Conservation (phyloP, 2,113 vertebrate species). For the Cervus canadensis region DNA sequence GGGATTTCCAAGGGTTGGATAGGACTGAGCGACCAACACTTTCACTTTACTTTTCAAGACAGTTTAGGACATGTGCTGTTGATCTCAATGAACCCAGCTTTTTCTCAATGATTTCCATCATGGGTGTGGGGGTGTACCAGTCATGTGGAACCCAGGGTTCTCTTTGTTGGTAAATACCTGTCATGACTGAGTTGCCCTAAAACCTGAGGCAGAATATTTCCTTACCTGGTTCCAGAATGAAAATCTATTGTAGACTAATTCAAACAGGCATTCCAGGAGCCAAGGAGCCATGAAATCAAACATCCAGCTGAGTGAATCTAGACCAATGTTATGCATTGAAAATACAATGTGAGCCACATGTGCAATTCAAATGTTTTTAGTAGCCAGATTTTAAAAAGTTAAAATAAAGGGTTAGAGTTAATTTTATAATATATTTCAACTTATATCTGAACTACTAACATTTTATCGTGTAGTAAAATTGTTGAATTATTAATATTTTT, state of each 20-base stretch:
- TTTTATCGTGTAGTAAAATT: neutral
- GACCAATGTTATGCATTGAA: neutral
- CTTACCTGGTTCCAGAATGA: neutral
- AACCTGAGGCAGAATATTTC: neutral
- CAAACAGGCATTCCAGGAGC: neutral
- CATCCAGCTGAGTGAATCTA: neutral
- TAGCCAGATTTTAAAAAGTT: neutral
- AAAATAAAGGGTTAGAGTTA: neutral
- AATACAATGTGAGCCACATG: neutral
- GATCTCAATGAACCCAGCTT: neutral
- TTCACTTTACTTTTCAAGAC: neutral
- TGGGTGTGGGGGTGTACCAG: neutral
- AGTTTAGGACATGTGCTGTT: neutral
- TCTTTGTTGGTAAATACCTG: neutral
- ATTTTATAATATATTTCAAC: neutral
- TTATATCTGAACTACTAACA: neutral
- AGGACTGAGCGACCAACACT: neutral
- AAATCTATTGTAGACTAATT: neutral
- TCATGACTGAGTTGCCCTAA: neutral
- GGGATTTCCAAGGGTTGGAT: neutral
- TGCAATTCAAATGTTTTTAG: neutral
- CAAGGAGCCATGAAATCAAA: neutral
- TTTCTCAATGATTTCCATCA: neutral
- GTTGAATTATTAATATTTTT: neutral
- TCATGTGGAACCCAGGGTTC: neutral